A percentile compares a stretch with the other conserved stretches of the same genome.
phyloP scores from a whole-genome alignment of 2,113 vertebrate genomes.

The Gnathonemus echidnorhynchus region DNA sequence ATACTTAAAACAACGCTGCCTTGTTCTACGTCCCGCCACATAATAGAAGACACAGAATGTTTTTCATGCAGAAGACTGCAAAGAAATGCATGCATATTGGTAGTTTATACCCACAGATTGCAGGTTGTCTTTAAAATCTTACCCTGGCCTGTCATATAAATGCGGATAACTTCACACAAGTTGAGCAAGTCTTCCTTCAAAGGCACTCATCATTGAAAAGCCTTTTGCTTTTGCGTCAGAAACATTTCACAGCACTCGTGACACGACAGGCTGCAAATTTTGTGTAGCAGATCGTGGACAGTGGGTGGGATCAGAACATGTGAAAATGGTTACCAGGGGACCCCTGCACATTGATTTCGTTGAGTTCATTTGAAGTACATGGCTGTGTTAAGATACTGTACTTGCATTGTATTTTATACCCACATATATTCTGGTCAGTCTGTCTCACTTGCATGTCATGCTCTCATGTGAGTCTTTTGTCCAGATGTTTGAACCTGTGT shows the following conservation, averaged over 20 bases:
- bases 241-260: neutral
- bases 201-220: neutral
- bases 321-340: neutral
- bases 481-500: neutral
- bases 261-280: neutral
- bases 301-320: neutral
- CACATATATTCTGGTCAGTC: neutral
- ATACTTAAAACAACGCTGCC: neutral
- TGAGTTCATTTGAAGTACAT: neutral
- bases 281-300: neutral
- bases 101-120: neutral
- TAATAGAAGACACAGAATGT: neutral
- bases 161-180: neutral
- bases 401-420: neutral
- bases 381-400: neutral
- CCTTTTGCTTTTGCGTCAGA: neutral
- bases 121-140: neutral
- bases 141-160: neutral
- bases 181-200: neutral
- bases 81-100: neutral
- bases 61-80: neutral
- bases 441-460: neutral
- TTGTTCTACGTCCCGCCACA: neutral
- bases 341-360: neutral
- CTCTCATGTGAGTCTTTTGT: neutral